Base-by-base conservation (phyloP, 2,113 vertebrate genomes). In the Psilopsiagon aymara region DNA sequence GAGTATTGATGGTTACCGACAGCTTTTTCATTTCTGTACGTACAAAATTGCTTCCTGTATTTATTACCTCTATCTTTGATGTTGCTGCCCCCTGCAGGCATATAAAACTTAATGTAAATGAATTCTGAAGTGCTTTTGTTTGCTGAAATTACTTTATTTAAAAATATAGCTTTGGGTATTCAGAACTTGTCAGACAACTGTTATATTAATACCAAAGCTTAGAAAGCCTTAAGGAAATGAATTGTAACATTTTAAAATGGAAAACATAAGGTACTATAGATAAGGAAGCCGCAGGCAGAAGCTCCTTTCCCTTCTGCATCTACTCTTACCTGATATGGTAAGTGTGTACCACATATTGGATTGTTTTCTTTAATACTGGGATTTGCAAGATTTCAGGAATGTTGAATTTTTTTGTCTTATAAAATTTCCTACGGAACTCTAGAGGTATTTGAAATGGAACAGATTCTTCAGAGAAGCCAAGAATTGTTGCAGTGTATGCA, bases 81-180 rank as follows among this genome's bases (percentile, higher is more conserved):
- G 82, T 60, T 93, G 41, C 94, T 98, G 94, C 94, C 96, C 96
- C 85, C 95, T 97, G 95, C 88, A 98, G 97, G 85, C 17, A 28
- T 35, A 23, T 70, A 46, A 64, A 85, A 21, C 16, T 76, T 86
- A 29, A 14, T 75, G 55, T 70, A 82, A 95, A 89, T 89, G 64
- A 85, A 73, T 94, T 88, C 29, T 37, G 1, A 21, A 43, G 57
- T 69, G 28, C 43, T 84, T 49, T 81, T 88, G 67, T 90, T 95
- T 91, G 69, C 59, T 78, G 79, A 77, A 92, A 74, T 69, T 8
- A 17, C n/a, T 62, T 77, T 86, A 29, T 82, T 91, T 91, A 44
- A 91, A 88, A 93, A 52, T 57, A 6, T n/a, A 52, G 73, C 77
- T 86, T 84, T 55, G 33, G 18, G 17, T 92, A 71, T 73, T 93